phyloP scores from a whole-genome alignment of 2,113 vertebrate genomes.

The Callospermophilus lateralis region DNA sequence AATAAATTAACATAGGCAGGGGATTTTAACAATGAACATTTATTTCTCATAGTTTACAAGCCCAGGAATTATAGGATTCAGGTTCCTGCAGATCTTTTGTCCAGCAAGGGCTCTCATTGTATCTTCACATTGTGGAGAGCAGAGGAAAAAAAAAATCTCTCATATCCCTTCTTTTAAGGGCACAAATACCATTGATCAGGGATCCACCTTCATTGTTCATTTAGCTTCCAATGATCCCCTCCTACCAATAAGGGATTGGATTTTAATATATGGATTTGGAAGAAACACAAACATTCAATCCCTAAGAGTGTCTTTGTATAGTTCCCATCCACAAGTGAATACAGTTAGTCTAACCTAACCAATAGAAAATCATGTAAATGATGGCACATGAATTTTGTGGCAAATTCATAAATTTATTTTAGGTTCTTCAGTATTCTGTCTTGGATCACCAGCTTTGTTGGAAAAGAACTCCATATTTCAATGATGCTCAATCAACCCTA shows the following conservation, averaged over 20 bases:
- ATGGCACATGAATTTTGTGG: background rate
- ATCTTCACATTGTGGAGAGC: background rate
- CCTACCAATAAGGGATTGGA: background rate
- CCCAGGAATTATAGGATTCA: background rate
- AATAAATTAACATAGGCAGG: background rate
- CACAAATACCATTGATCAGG: background rate
- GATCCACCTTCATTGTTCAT: background rate
- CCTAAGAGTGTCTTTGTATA: background rate
- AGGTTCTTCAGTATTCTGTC: background rate
- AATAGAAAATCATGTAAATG: background rate
- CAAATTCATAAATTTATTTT: background rate
- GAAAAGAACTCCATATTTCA: background rate
- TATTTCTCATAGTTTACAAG: background rate
- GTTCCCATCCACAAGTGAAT: background rate
- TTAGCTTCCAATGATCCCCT: background rate
- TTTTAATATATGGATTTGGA: background rate
- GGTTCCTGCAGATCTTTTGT: background rate
- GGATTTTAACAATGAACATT: background rate
- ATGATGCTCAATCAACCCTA: background rate
- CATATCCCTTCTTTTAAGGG: background rate
- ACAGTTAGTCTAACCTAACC: background rate
- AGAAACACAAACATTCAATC: background rate
- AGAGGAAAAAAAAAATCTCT: background rate
- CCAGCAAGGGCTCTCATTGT: background rate
- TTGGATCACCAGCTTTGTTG: background rate